Conservation (phyloP, 1,140 invertebrate species). For the Scaptomyza montana region DNA sequence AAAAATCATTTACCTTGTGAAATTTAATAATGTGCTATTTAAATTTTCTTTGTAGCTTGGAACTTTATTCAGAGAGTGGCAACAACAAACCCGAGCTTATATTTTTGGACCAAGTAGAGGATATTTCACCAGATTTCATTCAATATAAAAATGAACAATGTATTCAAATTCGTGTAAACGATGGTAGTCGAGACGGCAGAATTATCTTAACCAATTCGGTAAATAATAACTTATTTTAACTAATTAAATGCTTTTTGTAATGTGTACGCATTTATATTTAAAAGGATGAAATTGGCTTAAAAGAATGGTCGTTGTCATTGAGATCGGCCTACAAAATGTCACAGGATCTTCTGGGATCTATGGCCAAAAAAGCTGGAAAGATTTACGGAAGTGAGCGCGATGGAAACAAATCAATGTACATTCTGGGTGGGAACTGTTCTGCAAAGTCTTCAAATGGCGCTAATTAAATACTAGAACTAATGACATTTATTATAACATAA, state of each 20-base stretch:
- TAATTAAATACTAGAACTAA: conserved; percentile 66
- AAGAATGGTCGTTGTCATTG: conserved; percentile 96
- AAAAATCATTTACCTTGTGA: neutral
- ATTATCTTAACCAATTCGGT: conserved; percentile 97
- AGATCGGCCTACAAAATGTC: conserved; percentile 96
- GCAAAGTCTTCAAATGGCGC: conserved; percentile 78
- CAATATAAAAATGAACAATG: conserved; percentile 96
- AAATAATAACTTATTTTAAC: conserved; percentile 60
- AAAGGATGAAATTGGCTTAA: conserved; percentile 96
- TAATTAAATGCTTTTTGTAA: neutral
- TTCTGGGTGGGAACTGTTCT: conserved; percentile 74
- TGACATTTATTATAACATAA: conserved; percentile 45
- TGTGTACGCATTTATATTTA: conserved; percentile 19
- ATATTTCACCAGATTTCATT: conserved; percentile 93
- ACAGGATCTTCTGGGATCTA: conserved; percentile 94
- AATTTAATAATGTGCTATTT: neutral
- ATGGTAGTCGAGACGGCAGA: conserved; percentile 91
- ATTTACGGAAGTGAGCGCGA: conserved; percentile 93
- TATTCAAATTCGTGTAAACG: conserved; percentile 91
- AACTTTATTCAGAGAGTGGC: conserved; percentile 95
- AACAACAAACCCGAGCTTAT: conserved; percentile 96
- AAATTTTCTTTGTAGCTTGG: conserved; percentile 86
- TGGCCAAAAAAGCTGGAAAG: conserved; percentile 98
- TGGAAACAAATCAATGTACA: conserved; percentile 76
- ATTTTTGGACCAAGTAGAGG: conserved; percentile 97